Base-by-base conservation (phyloP, 2,113 vertebrate genomes). In the Psilopogon haemacephalus region DNA sequence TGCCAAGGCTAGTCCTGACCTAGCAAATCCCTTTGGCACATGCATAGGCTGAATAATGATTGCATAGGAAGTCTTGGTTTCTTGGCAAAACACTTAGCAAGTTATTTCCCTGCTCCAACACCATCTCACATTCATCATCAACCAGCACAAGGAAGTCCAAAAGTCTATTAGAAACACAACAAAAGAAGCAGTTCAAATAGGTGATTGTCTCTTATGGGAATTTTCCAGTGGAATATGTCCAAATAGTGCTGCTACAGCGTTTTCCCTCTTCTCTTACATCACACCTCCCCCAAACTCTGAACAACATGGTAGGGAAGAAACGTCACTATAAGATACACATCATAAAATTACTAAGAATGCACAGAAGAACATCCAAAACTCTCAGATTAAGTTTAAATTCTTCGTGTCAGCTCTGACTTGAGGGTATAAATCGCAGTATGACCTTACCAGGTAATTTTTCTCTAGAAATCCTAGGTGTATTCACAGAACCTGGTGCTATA, bases 381-480 rank as follows among this genome's bases (percentile, higher is more conserved):
- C 37, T 38, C 55, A 44, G 69, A 78, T 82, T 38, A 62, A 79
- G 46, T 40, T 56, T n/a, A 50, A 48, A 85, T 48, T 69, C 65
- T 84, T 59, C 55, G 23, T 60, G 48, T 23, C 35, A 89, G 13
- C 26, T 70, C 35, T 71, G 50, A 63, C 54, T 56, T 72, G 46
- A 72, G 38, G 26, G 33, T 69, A 81, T 56, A 79, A 82, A 80
- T 64, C 37, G 59, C 6, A 21, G 19, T 77, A 63, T 1, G 8
- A 27, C 54, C n/a, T 90, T 84, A 72, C 48, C 30, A 48, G 56
- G n/a, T 73, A 76, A 75, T 92, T 92, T 92, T 86, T 63, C 87
- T 86, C 67, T 46, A 56, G 65, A 85, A 84, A 79, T 56, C 58
- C 60, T 84, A 20, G 8, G 58, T 42, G 28, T 44, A 67, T 35